phyloP scores from a whole-genome alignment of 2,113 vertebrate species.

The Neoarius graeffei region DNA sequence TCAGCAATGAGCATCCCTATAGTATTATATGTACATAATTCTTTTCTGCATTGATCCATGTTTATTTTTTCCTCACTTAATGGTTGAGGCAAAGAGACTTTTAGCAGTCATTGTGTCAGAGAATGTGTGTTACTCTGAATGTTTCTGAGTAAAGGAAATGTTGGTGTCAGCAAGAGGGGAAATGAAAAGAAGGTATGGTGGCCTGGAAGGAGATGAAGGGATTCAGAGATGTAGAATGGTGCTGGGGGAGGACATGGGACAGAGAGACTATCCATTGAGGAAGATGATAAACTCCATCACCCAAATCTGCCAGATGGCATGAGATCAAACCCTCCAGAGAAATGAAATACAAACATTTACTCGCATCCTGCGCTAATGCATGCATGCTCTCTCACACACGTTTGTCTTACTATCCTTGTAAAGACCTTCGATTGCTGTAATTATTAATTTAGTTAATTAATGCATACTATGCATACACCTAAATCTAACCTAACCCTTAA shows the following conservation, averaged over 20 bases:
- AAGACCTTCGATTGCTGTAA: background rate
- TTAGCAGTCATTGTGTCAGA: conserved; percentile 24
- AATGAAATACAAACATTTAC: conserved; percentile 58
- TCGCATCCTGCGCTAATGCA: conserved; percentile 42
- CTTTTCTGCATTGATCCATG: background rate
- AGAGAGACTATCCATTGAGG: conserved; percentile 64
- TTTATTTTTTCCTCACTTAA: conserved; percentile 25
- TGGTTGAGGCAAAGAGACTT: conserved; percentile 2
- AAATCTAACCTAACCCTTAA: background rate
- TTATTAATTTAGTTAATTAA: background rate
- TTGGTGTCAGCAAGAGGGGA: conserved; percentile 48
- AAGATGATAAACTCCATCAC: conserved; percentile 61
- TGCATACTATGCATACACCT: background rate
- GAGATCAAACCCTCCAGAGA: conserved; percentile 66
- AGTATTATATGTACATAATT: conserved; percentile 16
- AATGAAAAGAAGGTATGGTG: conserved; percentile 15
- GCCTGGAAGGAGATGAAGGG: conserved; percentile 40
- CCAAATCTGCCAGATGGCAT: conserved; percentile 71
- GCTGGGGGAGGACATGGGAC: conserved; percentile 52
- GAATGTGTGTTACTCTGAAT: background rate
- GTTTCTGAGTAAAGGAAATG: conserved; percentile 12
- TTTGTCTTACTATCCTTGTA: background rate
- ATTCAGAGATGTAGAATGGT: conserved; percentile 43
- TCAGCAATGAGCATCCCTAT: background rate
- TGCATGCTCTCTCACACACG: conserved; percentile 40